Conservation (phyloP, 2,888 invertebrate genomes). For the Eristalis tenax region DNA sequence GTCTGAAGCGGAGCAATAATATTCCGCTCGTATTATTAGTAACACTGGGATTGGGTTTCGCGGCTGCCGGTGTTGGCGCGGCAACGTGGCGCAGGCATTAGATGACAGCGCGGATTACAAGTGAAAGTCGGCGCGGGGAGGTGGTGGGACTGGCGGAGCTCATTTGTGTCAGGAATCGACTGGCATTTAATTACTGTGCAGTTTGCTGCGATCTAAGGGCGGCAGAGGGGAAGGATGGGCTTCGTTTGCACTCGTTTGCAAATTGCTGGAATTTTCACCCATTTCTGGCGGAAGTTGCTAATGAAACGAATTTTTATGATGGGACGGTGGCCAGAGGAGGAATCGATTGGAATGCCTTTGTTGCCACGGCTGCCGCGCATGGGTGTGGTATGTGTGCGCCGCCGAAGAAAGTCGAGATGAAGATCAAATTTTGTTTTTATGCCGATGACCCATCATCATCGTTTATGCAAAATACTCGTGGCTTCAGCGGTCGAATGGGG, state of each 20-base stretch:
- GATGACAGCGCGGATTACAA: neutral
- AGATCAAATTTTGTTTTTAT: neutral
- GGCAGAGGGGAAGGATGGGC: neutral
- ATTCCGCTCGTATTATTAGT: neutral
- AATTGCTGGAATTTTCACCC: no score
- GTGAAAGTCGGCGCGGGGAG: neutral
- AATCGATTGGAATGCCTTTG: no score
- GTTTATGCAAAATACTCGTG: neutral
- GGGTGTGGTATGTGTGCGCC: neutral
- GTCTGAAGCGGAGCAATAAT: constrained; percentile 7
- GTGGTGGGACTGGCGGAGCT: neutral
- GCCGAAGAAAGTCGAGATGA: neutral
- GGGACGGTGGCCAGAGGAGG: no score
- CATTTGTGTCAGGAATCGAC: neutral
- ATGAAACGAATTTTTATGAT: no score
- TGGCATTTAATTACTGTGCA: neutral
- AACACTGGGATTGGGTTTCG: neutral
- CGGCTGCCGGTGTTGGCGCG: neutral
- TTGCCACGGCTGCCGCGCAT: no score
- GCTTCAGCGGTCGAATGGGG: no score
- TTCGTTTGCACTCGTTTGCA: no score
- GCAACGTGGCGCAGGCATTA: neutral
- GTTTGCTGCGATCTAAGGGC: neutral
- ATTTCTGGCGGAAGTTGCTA: no score
- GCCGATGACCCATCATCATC: neutral